These are phyloP conservation scores for Drosophila littoralis DNA, from an alignment of 1,140 invertebrate species.

Conservation along the genomic window DNA sequence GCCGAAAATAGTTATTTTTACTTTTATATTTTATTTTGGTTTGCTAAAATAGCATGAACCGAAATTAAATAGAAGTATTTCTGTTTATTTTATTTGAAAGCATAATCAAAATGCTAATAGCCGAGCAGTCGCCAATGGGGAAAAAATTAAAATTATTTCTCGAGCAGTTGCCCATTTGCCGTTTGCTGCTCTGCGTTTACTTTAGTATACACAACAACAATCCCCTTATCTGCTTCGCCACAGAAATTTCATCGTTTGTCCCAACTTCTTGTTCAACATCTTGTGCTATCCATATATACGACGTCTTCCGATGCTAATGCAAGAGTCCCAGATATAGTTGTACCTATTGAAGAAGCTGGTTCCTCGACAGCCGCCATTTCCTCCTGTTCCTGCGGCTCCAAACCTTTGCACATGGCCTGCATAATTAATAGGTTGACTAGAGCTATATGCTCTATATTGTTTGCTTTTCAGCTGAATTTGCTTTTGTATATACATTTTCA, in stretches of 20 bases:
- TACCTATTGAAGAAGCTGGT: constrained; percentile 9
- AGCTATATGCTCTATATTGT: constrained; percentile 20
- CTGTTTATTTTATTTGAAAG: constrained; percentile 76
- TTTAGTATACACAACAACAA: constrained; percentile 2
- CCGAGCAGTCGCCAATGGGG: constrained; percentile 13
- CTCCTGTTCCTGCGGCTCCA: constrained; percentile 42
- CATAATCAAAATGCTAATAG: constrained; percentile 75
- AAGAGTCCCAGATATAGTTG: constrained; percentile 26
- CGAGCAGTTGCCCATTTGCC: constrained; percentile 42
- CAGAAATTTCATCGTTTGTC: neutral
- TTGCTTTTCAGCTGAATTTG: constrained; percentile 60
- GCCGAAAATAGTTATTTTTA: neutral
- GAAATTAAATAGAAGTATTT: constrained; percentile 1
- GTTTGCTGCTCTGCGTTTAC: constrained; percentile 10
- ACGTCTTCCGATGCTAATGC: constrained; percentile 57
- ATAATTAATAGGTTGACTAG: constrained; percentile 68
- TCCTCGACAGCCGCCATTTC: constrained; percentile 19
- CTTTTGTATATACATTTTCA: constrained; percentile 52
- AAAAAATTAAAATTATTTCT: constrained; percentile 53
- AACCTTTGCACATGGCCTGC: constrained; percentile 76
- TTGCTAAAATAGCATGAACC: neutral
- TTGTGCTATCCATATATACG: too few relatives aligned
- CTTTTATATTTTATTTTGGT: constrained; percentile 4
- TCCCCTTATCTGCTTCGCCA: constrained; percentile 4
- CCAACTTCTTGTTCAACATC: neutral